Conservation (phyloP, 2,113 vertebrate species). For the Anas platyrhynchos region DNA sequence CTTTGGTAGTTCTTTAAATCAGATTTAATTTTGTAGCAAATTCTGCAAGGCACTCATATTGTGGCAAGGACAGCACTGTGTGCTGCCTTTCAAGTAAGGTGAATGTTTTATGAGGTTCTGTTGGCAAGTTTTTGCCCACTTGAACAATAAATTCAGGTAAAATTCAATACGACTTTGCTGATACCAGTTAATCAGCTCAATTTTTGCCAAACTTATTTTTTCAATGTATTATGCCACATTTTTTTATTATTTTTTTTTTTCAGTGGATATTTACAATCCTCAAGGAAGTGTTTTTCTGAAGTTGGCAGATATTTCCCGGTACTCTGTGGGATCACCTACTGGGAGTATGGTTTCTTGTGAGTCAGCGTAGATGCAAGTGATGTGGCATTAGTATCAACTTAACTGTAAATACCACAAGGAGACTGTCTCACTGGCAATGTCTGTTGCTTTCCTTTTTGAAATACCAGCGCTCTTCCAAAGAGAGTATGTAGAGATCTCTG, state of each 20-base stretch:
- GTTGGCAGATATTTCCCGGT: background rate
- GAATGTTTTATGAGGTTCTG: background rate
- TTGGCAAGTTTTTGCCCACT: background rate
- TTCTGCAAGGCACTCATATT: fast-evolving
- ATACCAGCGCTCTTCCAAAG: background rate
- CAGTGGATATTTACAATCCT: background rate
- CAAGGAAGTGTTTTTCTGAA: background rate
- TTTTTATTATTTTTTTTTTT: background rate
- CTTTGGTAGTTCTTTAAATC: background rate
- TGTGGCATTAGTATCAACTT: background rate
- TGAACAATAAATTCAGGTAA: background rate
- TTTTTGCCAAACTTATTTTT: background rate
- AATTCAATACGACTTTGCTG: background rate
- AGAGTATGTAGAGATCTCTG: background rate
- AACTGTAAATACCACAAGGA: background rate
- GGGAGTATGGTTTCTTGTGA: background rate
- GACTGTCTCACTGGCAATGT: background rate
- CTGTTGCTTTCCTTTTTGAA: background rate
- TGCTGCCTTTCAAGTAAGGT: background rate
- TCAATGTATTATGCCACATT: background rate
- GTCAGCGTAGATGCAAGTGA: background rate
- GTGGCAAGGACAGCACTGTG: background rate
- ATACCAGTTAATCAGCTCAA: background rate
- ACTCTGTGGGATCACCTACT: background rate
- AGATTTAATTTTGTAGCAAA: background rate